phyloP scores from a whole-genome alignment of 2,113 vertebrate genomes.

The Macrotus californicus region DNA sequence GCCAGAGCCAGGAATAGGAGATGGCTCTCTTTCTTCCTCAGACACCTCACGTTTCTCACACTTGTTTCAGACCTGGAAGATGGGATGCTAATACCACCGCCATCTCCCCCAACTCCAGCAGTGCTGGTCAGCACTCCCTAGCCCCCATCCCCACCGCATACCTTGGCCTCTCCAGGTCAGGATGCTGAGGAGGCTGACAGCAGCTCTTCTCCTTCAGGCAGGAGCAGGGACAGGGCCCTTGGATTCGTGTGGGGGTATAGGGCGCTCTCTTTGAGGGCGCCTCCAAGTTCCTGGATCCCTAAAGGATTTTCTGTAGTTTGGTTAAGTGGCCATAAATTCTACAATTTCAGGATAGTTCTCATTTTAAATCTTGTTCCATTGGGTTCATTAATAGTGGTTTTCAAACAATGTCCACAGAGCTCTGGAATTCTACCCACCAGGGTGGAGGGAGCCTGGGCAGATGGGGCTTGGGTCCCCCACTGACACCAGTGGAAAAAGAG shows the following conservation, averaged over 20 bases:
- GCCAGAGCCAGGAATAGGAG: not conserved
- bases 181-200: conserved; percentile 48
- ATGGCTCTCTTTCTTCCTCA: not conserved
- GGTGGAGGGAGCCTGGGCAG: not conserved
- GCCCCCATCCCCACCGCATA: conserved; percentile 81
- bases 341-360: not conserved
- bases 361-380: not conserved
- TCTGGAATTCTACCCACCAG: not conserved
- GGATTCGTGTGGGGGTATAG: too few species aligned
- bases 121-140: conserved; percentile 77
- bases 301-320: not conserved
- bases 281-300: not conserved
- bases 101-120: conserved; percentile 62
- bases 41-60: not conserved
- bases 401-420: not conserved
- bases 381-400: not conserved
- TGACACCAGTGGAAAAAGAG: not conserved
- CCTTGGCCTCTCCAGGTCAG: accelerated
- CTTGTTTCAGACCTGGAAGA: conserved; percentile 79
- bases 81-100: conserved; percentile 38
- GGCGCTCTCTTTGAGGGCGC: not conserved
- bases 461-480: too few species aligned
- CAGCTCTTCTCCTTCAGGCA: conserved; percentile 67
- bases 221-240: not conserved
- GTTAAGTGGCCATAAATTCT: not conserved